Evolutionary conservation across 1,140 invertebrate genomes (phyloP), one percentile per base, ranked within the genome.

Genomic region (Papilio polyxenes): DNA sequence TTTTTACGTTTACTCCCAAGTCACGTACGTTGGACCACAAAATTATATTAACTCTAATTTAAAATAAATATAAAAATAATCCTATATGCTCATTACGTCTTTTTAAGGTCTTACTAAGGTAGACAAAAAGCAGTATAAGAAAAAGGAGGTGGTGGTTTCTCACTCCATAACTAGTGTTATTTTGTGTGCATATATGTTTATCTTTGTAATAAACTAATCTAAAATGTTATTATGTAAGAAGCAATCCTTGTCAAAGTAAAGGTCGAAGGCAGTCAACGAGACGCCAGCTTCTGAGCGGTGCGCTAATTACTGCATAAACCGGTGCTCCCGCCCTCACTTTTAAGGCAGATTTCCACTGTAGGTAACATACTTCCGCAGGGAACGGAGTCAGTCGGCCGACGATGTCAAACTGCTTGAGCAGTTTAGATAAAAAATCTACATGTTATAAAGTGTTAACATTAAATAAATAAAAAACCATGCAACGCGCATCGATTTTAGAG

Each of bases 1-100:
- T 80, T 80, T 80, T 72, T 72, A 72, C 65, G 23, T 72, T 72
- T 72, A 72, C 65, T 72, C 62, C 65, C 65, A 72, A 72, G 23
- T 72, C 65, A 72, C 65, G 65, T 72, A 72, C 65, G 13, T 15
- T 72, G 65, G 65, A 72, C 65, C 31, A 37, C 31, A 72, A 37
- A 13, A 72, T 72, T 72, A 72, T 40, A 72, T 40, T 72, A 72
- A 31, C 65, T 40, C 65, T 72, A 72, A 15, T 72, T 72, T 72
- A 40, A 72, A 37, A 40, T 11, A 5, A 72, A 72, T 40, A 9
- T 37, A 69, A 65, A 62, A n/a, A 20, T 31, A 31, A 31, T 31
- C 0, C 23, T 5, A 20, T 31, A 65, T 23, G 20, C 59, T 23
- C 20, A 31, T 65, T 65, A 37, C 23, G 65, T 15, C 13, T 37